Conservation (phyloP, 2,113 vertebrate species). For the Prietella phreatophila region DNA sequence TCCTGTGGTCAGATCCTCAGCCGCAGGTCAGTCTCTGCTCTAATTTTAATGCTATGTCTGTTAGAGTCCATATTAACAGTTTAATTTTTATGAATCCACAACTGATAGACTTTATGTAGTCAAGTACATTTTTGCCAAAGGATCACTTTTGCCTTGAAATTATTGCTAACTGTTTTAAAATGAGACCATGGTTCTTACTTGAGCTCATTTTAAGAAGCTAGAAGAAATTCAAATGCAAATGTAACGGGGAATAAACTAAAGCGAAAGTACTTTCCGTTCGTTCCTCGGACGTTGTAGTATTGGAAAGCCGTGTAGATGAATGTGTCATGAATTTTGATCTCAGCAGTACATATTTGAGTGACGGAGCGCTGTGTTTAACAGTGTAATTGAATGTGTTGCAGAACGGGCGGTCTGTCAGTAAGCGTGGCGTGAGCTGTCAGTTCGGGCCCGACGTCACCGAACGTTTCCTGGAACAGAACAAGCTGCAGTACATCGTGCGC, state of each 20-base stretch:
- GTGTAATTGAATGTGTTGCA: constrained; percentile 46
- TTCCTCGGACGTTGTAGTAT: neutral
- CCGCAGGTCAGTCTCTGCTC: constrained; percentile 76
- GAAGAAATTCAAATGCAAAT: neutral
- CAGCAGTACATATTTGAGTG: neutral
- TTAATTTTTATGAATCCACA: neutral
- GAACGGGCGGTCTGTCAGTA: constrained; percentile 87
- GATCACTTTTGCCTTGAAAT: neutral
- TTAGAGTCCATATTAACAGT: neutral
- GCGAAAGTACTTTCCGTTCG: neutral
- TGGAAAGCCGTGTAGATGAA: neutral
- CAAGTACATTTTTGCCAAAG: neutral
- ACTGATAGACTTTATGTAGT: neutral
- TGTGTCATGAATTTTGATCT: neutral
- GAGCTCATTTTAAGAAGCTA: neutral
- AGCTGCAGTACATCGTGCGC: constrained; percentile 86
- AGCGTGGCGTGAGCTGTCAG: constrained; percentile 92
- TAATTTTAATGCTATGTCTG: neutral
- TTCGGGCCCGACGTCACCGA: constrained; percentile 89
- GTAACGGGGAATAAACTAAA: neutral
- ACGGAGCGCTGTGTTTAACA: neutral
- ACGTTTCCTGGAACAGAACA: constrained; percentile 87
- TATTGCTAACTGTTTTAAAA: neutral
- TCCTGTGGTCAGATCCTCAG: constrained; percentile 91
- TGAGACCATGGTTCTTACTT: neutral